Evolutionary conservation across 2,797 vertebrate genomes (phyloP).

Genomic region (Rhabdomys pumilio): DNA sequence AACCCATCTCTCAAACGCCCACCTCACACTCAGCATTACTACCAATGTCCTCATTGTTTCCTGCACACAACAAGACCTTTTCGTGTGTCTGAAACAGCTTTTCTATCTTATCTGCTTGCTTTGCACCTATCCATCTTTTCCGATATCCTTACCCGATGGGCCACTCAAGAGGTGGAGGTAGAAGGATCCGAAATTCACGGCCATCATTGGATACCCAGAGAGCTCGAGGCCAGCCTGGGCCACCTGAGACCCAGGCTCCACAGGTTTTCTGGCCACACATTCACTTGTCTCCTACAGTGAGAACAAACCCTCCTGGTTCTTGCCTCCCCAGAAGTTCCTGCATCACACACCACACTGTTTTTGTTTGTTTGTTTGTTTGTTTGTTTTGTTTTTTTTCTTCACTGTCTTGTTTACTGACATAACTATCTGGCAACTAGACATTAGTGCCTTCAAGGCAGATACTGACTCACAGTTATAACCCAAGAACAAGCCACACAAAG

Average conservation of each 20-base stretch:
- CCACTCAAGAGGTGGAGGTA: background rate
- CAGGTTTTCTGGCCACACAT: background rate
- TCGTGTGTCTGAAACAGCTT: background rate
- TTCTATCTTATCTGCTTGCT: background rate
- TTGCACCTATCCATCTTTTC: background rate
- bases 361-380: no score
- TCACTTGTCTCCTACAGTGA: background rate
- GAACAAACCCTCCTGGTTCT: background rate
- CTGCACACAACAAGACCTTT: background rate
- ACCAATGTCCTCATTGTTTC: background rate
- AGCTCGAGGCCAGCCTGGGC: background rate
- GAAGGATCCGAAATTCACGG: background rate
- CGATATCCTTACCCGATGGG: background rate
- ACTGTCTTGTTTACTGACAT: background rate
- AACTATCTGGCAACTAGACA: background rate
- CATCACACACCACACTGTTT: background rate
- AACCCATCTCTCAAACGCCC: no score
- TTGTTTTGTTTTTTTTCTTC: background rate
- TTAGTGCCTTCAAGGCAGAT: constrained; percentile 8
- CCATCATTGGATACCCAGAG: background rate
- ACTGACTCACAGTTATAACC: background rate
- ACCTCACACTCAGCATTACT: no score
- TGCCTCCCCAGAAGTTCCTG: background rate
- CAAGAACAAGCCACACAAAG: background rate
- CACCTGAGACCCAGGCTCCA: background rate